These are phyloP conservation scores for Drosophila mayri DNA, from an alignment of 1,140 invertebrate species.

Conservation along the genomic window DNA sequence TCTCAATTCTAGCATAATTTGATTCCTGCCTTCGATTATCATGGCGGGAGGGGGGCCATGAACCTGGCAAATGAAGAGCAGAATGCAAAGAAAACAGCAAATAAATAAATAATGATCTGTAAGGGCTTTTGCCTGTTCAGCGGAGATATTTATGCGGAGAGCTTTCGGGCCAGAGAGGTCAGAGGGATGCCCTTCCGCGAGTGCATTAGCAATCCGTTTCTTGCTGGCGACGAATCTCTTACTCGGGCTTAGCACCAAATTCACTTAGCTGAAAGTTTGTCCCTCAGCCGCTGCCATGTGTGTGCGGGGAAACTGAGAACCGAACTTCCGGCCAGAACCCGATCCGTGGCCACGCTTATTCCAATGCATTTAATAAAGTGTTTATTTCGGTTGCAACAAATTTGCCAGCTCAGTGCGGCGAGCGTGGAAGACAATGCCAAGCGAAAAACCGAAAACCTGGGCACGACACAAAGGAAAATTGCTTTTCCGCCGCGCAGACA, in stretches of 20 bases:
- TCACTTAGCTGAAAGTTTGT: slow-evolving; percentile 62
- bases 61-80: slow-evolving; percentile 13
- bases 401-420: slow-evolving; percentile 77
- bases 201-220: slow-evolving; percentile 42
- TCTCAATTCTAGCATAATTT: slow-evolving; percentile 84
- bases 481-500: slow-evolving; percentile 77
- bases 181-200: background rate
- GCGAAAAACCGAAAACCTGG: slow-evolving; percentile 72
- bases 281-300: slow-evolving; percentile 32
- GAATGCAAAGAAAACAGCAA: slow-evolving; percentile 37
- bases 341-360: slow-evolving; percentile 60
- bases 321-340: slow-evolving; percentile 1
- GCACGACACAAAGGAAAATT: slow-evolving; percentile 83
- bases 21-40: slow-evolving; percentile 80
- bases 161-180: background rate
- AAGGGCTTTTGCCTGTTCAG: slow-evolving; percentile 48
- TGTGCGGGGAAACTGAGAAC: slow-evolving; percentile 23
- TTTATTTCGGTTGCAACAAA: slow-evolving; percentile 82
- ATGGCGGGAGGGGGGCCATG: slow-evolving; percentile 16
- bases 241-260: slow-evolving; percentile 74
- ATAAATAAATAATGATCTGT: slow-evolving; percentile 62
- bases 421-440: slow-evolving; percentile 66
- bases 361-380: slow-evolving; percentile 83
- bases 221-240: slow-evolving; percentile 36
- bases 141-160: slow-evolving; percentile 45